Evolutionary conservation across 2,888 invertebrate genomes (phyloP).

Genomic region (Cephonodes hylas): DNA sequence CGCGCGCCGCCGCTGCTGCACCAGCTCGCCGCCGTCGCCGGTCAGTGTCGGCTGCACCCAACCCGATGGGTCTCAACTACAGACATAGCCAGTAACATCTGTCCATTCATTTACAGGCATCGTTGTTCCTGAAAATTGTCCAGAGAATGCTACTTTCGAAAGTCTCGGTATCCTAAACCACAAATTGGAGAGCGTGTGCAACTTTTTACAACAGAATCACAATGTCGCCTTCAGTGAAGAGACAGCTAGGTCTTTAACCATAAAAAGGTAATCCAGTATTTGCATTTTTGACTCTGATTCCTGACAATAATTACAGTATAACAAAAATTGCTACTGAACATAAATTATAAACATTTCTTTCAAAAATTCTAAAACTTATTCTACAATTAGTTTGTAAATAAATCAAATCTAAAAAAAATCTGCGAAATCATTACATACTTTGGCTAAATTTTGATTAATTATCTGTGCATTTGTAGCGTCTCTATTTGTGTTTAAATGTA

Average conservation of each 20-base stretch:
- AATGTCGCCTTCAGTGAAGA: slow-evolving; percentile 20
- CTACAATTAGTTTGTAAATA: too few species aligned
- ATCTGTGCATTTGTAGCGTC: background rate
- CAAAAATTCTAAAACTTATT: too few species aligned
- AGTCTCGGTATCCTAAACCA: slow-evolving; percentile 25
- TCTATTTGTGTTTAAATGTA: background rate
- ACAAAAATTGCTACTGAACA: too few species aligned
- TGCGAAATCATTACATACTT: too few species aligned
- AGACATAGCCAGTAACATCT: background rate
- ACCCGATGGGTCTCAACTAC: background rate
- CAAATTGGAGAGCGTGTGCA: slow-evolving; percentile 16
- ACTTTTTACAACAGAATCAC: slow-evolving; percentile 18
- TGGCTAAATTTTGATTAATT: too few species aligned
- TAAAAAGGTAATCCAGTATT: slow-evolving; percentile 15
- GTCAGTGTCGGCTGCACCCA: background rate
- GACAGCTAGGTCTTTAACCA: slow-evolving; percentile 9
- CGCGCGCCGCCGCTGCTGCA: background rate
- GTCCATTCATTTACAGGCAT: slow-evolving; percentile 22
- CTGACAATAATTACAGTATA: too few species aligned
- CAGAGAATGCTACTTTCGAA: slow-evolving; percentile 18
- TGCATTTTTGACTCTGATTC: too few species aligned
- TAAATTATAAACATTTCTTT: too few species aligned
- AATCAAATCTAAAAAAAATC: too few species aligned
- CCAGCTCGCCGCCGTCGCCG: background rate
- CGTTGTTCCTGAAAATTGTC: slow-evolving; percentile 15